A percentile compares a stretch with the other conserved stretches of the same genome.
These are phyloP conservation scores for Bradysia coprophila DNA, from an alignment of 1,140 invertebrate species.

Conservation along the genomic window DNA sequence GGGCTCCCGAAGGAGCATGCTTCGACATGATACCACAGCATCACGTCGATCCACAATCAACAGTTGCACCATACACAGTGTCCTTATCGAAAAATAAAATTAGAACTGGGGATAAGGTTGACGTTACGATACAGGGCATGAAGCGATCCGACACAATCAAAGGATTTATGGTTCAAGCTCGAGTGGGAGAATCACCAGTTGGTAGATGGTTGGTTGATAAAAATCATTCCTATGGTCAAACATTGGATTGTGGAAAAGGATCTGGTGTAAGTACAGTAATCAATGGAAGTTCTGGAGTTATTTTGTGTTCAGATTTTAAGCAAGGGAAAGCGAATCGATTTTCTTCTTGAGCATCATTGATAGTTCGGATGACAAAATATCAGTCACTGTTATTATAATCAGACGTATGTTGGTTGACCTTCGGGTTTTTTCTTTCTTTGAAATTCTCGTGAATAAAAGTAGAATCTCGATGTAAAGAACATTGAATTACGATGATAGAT, in stretches of 20 bases:
- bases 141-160: slow-evolving; percentile 24
- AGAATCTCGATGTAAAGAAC: too few relatives aligned
- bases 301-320: too few relatives aligned
- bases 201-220: slow-evolving; percentile 25
- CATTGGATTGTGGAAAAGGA: slow-evolving; percentile 23
- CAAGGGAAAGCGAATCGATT: too few relatives aligned
- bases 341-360: too few relatives aligned
- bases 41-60: slow-evolving; percentile 22
- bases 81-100: slow-evolving; percentile 24
- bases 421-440: too few relatives aligned
- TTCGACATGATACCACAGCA: slow-evolving; percentile 29
- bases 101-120: slow-evolving; percentile 10
- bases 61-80: slow-evolving; percentile 26
- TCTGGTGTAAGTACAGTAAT: slow-evolving; percentile 23
- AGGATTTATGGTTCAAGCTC: slow-evolving; percentile 31
- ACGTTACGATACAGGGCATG: slow-evolving; percentile 25
- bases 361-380: too few relatives aligned
- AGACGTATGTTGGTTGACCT: too few relatives aligned
- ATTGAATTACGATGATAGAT: too few relatives aligned
- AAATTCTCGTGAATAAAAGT: too few relatives aligned
- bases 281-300: too few relatives aligned
- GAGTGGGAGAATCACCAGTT: slow-evolving; percentile 23
- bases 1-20: slow-evolving; percentile 28
- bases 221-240: slow-evolving; percentile 21
- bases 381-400: too few relatives aligned